Conservation (phyloP, 2,888 invertebrate species). For the Imbricaverruca yamaguchii region DNA sequence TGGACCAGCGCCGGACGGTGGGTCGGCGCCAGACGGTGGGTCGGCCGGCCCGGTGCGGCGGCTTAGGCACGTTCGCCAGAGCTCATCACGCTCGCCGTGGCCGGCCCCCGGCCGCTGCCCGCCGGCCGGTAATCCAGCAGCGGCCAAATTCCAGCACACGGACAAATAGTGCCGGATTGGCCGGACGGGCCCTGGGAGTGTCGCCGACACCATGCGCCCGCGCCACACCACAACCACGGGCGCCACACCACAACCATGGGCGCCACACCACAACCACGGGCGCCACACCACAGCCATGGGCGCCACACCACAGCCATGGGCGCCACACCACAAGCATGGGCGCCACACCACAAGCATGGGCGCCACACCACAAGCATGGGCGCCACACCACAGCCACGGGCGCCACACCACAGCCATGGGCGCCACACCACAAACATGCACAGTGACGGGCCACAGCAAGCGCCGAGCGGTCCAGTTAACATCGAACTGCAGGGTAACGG, state of each 20-base stretch:
- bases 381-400: background rate
- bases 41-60: background rate
- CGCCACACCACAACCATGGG: background rate
- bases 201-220: background rate
- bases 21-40: too few relatives aligned
- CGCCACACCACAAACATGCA: background rate
- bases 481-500: background rate
- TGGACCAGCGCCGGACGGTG: too few relatives aligned
- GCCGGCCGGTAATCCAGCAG: background rate
- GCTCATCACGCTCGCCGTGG: too few relatives aligned
- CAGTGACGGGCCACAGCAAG: background rate
- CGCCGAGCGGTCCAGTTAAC: background rate
- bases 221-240: background rate
- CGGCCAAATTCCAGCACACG: background rate
- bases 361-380: background rate
- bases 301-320: background rate
- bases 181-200: background rate
- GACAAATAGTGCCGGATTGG: background rate
- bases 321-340: background rate
- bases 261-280: background rate
- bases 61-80: background rate
- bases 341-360: background rate
- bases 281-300: background rate
- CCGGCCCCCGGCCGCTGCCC: background rate
- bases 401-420: background rate